Evolutionary conservation across 2,797 vertebrate genomes (phyloP).

Genomic region (Gobionotothen gibberifrons): DNA sequence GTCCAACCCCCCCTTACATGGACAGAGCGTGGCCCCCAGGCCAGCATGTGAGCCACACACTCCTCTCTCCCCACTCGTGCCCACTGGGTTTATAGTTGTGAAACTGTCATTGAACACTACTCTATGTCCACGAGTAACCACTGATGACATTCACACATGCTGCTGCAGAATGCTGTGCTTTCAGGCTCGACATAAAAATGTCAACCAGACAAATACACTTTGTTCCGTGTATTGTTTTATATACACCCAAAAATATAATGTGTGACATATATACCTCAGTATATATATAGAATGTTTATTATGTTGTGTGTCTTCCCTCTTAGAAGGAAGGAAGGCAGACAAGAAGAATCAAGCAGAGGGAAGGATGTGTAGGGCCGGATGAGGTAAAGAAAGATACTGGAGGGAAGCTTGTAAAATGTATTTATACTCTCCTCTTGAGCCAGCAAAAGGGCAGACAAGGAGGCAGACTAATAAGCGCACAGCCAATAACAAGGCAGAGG

Average conservation of each 20-base stretch:
- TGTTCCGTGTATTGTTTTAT: not conserved
- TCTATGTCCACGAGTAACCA: conserved; percentile 30
- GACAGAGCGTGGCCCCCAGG: conserved; percentile 40
- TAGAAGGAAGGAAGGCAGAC: conserved; percentile 75
- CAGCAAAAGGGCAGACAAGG: conserved; percentile 39
- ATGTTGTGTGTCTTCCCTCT: conserved; percentile 42
- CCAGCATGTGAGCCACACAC: conserved; percentile 37
- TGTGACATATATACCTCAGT: conserved; percentile 25
- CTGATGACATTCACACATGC: conserved; percentile 54
- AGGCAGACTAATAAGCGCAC: conserved; percentile 53
- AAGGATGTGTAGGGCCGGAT: conserved; percentile 79
- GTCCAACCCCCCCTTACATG: conserved; percentile 20
- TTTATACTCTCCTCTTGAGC: conserved; percentile 66
- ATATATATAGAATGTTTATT: conserved; percentile 55
- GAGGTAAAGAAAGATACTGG: conserved; percentile 66
- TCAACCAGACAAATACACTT: too few species aligned
- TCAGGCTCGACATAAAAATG: not conserved
- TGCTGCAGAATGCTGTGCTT: conserved; percentile 11
- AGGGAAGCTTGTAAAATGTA: conserved; percentile 72
- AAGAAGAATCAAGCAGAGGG: conserved; percentile 65
- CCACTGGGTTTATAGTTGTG: conserved; percentile 44
- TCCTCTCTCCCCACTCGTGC: conserved; percentile 25
- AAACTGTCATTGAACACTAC: conserved; percentile 40
- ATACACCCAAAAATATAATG: conserved; percentile 7
- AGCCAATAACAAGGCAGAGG: conserved; percentile 37